Evolutionary conservation across 2,888 invertebrate species (phyloP).

Genomic region (Drosophila atroscutellata): DNA sequence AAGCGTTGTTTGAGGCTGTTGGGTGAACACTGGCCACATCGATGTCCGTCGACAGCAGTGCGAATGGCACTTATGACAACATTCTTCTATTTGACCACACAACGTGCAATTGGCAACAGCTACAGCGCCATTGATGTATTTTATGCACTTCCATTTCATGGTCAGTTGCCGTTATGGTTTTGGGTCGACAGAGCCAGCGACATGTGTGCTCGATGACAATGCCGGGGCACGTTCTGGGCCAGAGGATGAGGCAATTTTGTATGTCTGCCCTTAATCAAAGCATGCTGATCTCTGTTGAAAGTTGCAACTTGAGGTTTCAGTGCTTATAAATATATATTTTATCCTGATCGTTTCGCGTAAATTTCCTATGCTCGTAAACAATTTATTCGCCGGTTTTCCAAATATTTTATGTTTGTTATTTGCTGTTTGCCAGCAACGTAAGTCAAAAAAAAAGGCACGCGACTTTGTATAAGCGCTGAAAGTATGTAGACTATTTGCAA

Average conservation of each 20-base stretch:
- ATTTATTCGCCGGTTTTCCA: constrained; percentile 55
- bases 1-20: constrained; percentile 14
- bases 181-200: constrained; percentile 44
- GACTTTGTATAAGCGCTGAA: constrained; percentile 75
- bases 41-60: constrained; percentile 27
- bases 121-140: constrained; percentile 67
- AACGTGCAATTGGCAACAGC: constrained; percentile 73
- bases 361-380: constrained; percentile 52
- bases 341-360: constrained; percentile 38
- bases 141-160: constrained; percentile 80
- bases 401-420: constrained; percentile 61
- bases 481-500: constrained; percentile 80
- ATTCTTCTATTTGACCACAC: constrained; percentile 70
- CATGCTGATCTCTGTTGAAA: constrained; percentile 6
- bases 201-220: constrained; percentile 65
- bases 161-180: constrained; percentile 75
- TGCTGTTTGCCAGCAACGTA: constrained; percentile 41
- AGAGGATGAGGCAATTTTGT: neutral
- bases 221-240: neutral
- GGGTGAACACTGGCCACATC: constrained; percentile 17
- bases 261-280: neutral
- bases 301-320: neutral
- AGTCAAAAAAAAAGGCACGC: constrained; percentile 60
- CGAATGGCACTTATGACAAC: constrained; percentile 34
- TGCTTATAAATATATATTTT: constrained; percentile 11